phyloP scores from a whole-genome alignment of 2,113 vertebrate species.

The Ammospiza nelsoni region DNA sequence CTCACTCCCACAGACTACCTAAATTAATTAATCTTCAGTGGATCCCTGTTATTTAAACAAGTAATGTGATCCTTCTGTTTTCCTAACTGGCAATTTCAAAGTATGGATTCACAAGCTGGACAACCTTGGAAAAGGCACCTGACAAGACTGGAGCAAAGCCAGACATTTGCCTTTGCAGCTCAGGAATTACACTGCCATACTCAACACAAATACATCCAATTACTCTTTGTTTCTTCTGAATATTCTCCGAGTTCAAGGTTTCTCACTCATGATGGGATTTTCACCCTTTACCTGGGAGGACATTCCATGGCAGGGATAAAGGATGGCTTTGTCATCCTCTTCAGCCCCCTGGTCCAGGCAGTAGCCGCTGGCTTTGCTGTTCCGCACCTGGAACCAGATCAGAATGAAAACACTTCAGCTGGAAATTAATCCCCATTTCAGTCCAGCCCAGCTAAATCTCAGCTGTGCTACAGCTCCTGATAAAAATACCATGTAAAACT shows the following conservation, averaged over 20 bases:
- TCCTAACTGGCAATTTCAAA: neutral
- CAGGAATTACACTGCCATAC: neutral
- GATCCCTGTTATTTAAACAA: neutral
- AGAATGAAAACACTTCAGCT: neutral
- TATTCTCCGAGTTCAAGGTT: neutral
- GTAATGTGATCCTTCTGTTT: neutral
- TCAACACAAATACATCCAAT: neutral
- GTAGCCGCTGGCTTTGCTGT: constrained; percentile 96
- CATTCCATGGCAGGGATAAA: constrained; percentile 98
- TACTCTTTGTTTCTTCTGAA: neutral
- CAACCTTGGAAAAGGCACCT: neutral
- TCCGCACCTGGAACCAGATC: constrained; percentile 83
- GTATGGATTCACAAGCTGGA: neutral
- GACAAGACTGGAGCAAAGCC: neutral
- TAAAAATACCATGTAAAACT: neutral
- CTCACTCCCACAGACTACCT: neutral
- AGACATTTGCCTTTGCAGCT: neutral
- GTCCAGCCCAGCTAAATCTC: neutral
- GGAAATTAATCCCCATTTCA: neutral
- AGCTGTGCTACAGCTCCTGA: neutral
- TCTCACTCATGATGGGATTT: neutral
- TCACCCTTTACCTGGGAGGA: constrained; percentile 89
- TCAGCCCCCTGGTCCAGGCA: constrained; percentile 96
- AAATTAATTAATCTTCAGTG: neutral
- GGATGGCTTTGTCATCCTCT: constrained; percentile 94